Base-by-base conservation (phyloP, 2,113 vertebrate genomes). In the Hepsetus odoe region DNA sequence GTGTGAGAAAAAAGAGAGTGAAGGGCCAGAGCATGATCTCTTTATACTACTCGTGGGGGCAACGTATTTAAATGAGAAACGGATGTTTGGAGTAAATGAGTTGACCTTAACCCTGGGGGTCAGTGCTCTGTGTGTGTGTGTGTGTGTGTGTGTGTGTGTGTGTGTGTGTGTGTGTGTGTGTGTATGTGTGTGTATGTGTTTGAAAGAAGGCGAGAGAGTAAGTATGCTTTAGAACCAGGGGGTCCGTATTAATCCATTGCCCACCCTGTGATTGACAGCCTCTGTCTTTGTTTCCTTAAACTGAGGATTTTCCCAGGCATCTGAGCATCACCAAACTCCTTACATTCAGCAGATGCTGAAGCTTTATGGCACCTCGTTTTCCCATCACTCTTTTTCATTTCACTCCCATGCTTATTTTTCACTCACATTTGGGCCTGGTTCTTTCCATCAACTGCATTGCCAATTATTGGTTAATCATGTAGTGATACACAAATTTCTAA, bases 61-160 rank as follows among this genome's bases (percentile, higher is more conserved):
- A 83, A 83, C 84, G 84, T 85, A 94, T 95, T 91, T 90, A 90
- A 94, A 94, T 91, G 86, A 87, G 87, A 91, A 93, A 92, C 80
- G 89, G 91, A 92, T 74, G 83, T 86, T 87, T 80, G 72, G 84
- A 92, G 90, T 80, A 85, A 90, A 89, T 92, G 91, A 92, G 86
- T 83, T 94, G 93, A 95, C 94, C 92, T 93, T 85, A 91, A 93
- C 89, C 90, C 92, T 81, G 69, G 0, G 66, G 93, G 94, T 94
- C 93, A 92, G 70, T 51, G 69, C 79, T 71, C 83, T 74, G 62
- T 79, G 77, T 77, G 55, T 77, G 78, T 74, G 78, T 79, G 74
- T 78, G 80, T 64, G 77, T 53, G 70, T 69, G 62, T 72, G 72
- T 49, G 80, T 59, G 72, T 56, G 76, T 77, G 76, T 77, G 83